Evolutionary conservation across 2,113 vertebrate species (phyloP).

Genomic region (Neolamprologus sp.): DNA sequence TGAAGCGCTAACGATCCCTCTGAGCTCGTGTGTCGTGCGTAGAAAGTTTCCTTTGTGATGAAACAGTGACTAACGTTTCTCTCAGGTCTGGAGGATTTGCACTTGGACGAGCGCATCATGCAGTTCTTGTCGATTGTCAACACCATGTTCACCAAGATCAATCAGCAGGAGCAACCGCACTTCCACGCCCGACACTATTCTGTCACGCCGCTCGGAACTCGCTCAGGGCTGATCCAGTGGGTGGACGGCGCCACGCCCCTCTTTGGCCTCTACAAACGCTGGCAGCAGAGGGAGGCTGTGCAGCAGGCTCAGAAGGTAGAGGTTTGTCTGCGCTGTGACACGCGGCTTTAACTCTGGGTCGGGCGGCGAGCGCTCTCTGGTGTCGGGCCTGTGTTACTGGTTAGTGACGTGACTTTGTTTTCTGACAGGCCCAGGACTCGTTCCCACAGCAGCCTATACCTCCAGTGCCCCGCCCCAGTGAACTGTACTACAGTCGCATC

Average conservation of each 20-base stretch:
- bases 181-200: constrained; percentile 97
- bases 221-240: constrained; percentile 97
- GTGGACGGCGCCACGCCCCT: constrained; percentile 95
- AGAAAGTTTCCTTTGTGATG: background rate
- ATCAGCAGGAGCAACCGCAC: constrained; percentile 88
- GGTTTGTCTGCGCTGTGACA: background rate
- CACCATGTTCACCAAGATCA: constrained; percentile 98
- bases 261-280: constrained; percentile 97
- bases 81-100: constrained; percentile 92
- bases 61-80: background rate
- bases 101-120: constrained; percentile 97
- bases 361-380: background rate
- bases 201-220: constrained; percentile 91
- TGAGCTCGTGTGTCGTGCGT: background rate
- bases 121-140: constrained; percentile 98
- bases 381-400: background rate
- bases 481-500: constrained; percentile 97
- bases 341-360: rapidly evolving
- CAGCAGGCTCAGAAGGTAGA: constrained; percentile 90
- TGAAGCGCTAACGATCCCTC: background rate
- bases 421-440: constrained; percentile 82
- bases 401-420: background rate
- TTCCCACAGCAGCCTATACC: constrained; percentile 89
- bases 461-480: constrained; percentile 93
- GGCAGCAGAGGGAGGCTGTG: constrained; percentile 93